Conservation (phyloP, 2,113 vertebrate genomes). For the Zapus hudsonius region DNA sequence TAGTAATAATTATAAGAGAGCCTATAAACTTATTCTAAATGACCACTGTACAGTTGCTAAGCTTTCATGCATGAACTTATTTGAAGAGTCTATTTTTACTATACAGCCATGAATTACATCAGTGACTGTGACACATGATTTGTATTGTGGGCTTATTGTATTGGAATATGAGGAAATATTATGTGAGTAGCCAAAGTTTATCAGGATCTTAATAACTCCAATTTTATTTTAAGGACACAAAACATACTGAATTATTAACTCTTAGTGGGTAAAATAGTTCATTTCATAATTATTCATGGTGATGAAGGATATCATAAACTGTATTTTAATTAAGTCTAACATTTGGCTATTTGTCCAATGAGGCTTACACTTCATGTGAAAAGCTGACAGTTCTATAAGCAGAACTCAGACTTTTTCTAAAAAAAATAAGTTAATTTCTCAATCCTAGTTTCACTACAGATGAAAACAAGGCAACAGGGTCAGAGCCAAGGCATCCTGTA, state of each 20-base stretch:
- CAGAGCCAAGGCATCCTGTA: constrained; percentile 24
- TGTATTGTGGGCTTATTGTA: not conserved
- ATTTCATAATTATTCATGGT: not conserved
- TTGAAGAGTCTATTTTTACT: not conserved
- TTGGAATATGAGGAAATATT: constrained; percentile 20
- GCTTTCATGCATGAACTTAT: constrained; percentile 17
- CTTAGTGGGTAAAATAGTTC: not conserved
- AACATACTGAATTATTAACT: constrained; percentile 5
- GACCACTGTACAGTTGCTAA: not conserved
- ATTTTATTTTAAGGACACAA: not conserved
- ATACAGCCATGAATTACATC: not conserved
- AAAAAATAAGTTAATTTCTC: constrained; percentile 42
- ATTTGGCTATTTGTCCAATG: constrained; percentile 34
- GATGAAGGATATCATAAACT: not conserved
- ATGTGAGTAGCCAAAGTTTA: not conserved
- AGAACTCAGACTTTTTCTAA: constrained; percentile 38
- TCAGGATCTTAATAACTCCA: not conserved
- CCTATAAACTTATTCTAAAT: not conserved
- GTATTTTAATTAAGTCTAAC: constrained; percentile 42
- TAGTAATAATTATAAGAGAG: not conserved
- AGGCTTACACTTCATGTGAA: constrained; percentile 41
- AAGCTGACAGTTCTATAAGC: not conserved
- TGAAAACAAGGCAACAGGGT: constrained; percentile 20
- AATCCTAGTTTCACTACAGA: constrained; percentile 41
- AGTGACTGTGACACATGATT: not conserved